Base-by-base conservation (phyloP, 2,113 vertebrate genomes). In the Enhydra lutris region DNA sequence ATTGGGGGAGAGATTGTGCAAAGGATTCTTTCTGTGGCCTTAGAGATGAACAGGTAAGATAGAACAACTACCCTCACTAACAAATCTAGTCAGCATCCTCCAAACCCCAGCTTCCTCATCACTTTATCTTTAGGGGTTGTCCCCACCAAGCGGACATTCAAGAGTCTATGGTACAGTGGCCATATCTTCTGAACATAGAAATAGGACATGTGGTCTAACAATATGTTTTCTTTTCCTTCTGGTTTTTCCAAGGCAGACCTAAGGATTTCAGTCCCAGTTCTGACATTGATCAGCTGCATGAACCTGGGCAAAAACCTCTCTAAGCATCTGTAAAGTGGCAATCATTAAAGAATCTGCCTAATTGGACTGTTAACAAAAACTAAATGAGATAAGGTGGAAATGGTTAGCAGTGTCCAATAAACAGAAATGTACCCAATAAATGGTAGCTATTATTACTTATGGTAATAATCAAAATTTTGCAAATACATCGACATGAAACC, bases 311-410 rank as follows among this genome's bases (percentile, higher is more conserved):
- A 34, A 59, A 93, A 81, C 20, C 21, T 79, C 52, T 97, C 42
- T 89, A 79, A 97, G 73, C 12, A 65, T 83, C 57, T 73, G 7
- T 91, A 94, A 97, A 81, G 91, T 74, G 39, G 17, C 65, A 82
- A 36, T 94, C 36, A 18, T 81, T 81, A 81, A 78, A 93, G 23
- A 91, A 93, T 88, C 57, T 79, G 67, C 34, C n/a, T 84, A 81
- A 78, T 31, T 88, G 39, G 52, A n/a, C 52, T 89, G 5, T 83
- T 63, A 61, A 1, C 34, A 73, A 93, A 91, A 95, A 93, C 55
- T 79, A 93, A 97, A 92, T 93, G 65, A 89, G 21, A 87, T 71
- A 67, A 29, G 78, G 20, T 74, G 13, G 90, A 91, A 69, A n/a
- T 63, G 4, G 50, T 89, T 85, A 94, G 36, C 17, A 55, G 36